Evolutionary conservation across 2,113 vertebrate genomes (phyloP), one percentile per base, ranked within the genome.

Genomic region (Tursiops truncatus): DNA sequence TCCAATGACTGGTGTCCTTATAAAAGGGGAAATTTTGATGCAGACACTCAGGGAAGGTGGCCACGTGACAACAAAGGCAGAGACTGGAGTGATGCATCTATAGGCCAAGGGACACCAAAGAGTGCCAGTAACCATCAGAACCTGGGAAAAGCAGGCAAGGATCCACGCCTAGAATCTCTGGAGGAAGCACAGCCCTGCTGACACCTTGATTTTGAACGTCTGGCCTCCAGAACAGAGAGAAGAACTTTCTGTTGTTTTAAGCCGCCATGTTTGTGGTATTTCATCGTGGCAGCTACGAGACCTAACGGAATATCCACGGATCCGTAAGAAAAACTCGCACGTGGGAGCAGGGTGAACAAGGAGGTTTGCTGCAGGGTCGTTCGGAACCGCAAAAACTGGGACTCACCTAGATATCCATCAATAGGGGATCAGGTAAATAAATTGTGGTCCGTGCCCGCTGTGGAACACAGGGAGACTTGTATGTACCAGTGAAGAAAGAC

Each of bases 151-250:
- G 36, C n/a, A 41, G 6, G 33, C 28, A 18, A 44, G 15, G 62
- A 21, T 2, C 36, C 21, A 4, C 9, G 14, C 60, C 5, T 36
- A 0, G 50, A 67, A 47, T 13, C 70, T 8, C 26, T 21, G 14
- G 23, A 28, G 25, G 79, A 17, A 63, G 56, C 41, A 8, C 1
- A 11, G 68, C 58, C 8, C 81, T 18, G 41, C 1, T 58, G 26
- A 79, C 50, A 38, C 89, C 89, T 56, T n/a, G n/a, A 26, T 15
- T 23, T 44, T 18, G 6, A 15, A 20, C 13, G 21, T 44, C 63
- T n/a, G 31, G 65, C 1, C 31, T 4, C 84, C 23, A 18, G 89
- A 21, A 47, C 65, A 21, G 44, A 68, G 28, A n/a, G 44, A 50
- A 38, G 20, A 6, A 50, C 33, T 47, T 36, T 68, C 63, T 68